A percentile compares a stretch with the other conserved stretches of the same genome.
These are phyloP conservation scores for Enteromius thamalakanensis DNA, from an alignment of 2,797 vertebrate genomes.

Conservation along the genomic window DNA sequence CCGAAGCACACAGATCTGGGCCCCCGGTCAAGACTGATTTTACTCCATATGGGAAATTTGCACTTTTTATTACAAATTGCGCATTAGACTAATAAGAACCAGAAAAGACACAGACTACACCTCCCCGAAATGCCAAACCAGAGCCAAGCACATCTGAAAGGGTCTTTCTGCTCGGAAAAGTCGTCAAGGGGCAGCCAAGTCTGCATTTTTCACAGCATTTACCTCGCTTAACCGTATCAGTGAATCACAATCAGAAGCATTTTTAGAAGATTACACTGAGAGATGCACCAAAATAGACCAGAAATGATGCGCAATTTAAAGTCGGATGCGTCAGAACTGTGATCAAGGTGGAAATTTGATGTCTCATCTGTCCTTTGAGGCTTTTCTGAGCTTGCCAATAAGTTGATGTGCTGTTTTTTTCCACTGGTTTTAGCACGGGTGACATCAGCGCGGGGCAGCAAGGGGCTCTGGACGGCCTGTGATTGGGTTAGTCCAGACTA, in stretches of 20 bases:
- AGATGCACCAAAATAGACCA: conserved; percentile 35
- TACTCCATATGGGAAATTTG: conserved; percentile 55
- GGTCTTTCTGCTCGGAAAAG: conserved; percentile 33
- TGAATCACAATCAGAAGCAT: conserved; percentile 9
- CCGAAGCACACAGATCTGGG: conserved; percentile 53
- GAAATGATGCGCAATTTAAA: conserved; percentile 44
- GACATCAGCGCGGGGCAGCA: conserved; percentile 52
- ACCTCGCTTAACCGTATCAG: conserved; percentile 12
- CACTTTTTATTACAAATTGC: conserved; percentile 52
- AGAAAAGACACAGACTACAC: conserved; percentile 45
- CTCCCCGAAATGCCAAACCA: conserved; percentile 40
- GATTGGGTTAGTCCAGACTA: conserved; percentile 64
- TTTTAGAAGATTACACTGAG: conserved; percentile 33
- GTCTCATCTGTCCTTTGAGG: conserved; percentile 48
- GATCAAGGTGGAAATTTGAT: conserved; percentile 50
- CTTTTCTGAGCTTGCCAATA: conserved; percentile 34
- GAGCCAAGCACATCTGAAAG: conserved; percentile 29
- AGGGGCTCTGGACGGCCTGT: conserved; percentile 55
- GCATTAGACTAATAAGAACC: conserved; percentile 54
- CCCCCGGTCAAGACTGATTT: conserved; percentile 45
- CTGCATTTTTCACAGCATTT: conserved; percentile 23
- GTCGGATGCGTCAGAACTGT: conserved; percentile 5
- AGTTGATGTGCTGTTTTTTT: conserved; percentile 56
- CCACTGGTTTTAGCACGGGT: conserved; percentile 51
- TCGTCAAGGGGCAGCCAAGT: conserved; percentile 14